Evolutionary conservation across 2,113 vertebrate species (phyloP).

Genomic region (human): DNA sequence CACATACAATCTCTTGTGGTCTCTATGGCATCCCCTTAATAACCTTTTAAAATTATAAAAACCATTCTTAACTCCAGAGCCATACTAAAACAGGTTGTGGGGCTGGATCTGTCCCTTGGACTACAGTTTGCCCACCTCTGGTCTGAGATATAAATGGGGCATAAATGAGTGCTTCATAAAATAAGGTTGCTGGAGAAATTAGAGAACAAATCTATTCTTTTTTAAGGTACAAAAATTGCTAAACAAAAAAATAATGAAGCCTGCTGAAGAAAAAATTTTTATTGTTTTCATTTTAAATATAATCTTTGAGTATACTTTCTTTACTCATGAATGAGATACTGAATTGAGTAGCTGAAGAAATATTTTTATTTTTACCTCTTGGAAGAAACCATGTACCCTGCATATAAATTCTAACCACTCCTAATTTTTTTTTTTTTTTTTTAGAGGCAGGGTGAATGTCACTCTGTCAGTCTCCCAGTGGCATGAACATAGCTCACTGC

Average conservation of each 20-base stretch:
- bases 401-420: not conserved
- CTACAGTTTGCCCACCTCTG: not conserved
- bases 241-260: not conserved
- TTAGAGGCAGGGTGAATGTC: no score
- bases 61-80: not conserved
- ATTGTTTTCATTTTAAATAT: conserved; percentile 1
- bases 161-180: not conserved
- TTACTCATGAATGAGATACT: not conserved
- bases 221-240: not conserved
- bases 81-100: not conserved
- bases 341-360: not conserved
- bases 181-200: not conserved
- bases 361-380: conserved; percentile 39
- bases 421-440: not conserved
- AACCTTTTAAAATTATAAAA: not conserved
- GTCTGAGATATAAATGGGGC: not conserved
- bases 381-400: not conserved
- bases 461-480: no score
- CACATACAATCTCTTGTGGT: not conserved
- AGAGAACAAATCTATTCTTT: not conserved
- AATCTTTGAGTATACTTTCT: not conserved
- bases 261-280: conserved; percentile 30
- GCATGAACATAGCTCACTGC: no score
- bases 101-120: not conserved
- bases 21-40: not conserved